Evolutionary conservation across 2,888 invertebrate species (phyloP), one percentile per base, ranked within the genome.

Genomic region (Spisula solida): DNA sequence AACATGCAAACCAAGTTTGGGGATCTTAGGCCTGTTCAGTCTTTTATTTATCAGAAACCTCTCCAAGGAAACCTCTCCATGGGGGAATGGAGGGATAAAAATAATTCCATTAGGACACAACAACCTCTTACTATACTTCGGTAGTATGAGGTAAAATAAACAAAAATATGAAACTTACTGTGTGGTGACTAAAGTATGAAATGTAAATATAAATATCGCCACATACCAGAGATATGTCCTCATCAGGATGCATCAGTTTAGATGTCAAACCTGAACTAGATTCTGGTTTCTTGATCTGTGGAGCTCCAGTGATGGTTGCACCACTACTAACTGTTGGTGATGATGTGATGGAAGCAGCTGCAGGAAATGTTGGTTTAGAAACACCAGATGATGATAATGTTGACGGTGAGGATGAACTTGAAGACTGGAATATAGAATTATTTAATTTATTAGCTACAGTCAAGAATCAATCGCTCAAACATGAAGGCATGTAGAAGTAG

Each of bases 191-290:
- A 25, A 34, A 75, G 31, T 75, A 75, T 75, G 75, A 75, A 75
- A 75, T 2, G 18, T 75, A 75, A 34, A 75, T 31, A 75, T 75
- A 34, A 34, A 75, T 31, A 75, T 75, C 75, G 34, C 31, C 41
- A 94, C 96, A 94, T 93, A 96, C 96, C 95, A 96, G 87, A 60
- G 96, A 96, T 48, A 96, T 95, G 92, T 96, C 96, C 88, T 96
- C 96, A 93, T 96, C 96, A 41, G 96, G 96, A 86, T 96, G 96
- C 91, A 96, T 95, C 91, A 96, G 94, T 93, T 95, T 96, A 88
- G 95, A 95, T 81, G 95, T 95, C 95, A 96, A 95, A 93, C 96
- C 96, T 94, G 96, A 96, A 91, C 94, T 94, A 89, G 96, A 96
- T 90, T 96, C 96, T 85, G 96, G 96, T 92, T 96, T 96, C 92